Evolutionary conservation across 2,113 vertebrate genomes (phyloP), one percentile per base, ranked within the genome.

Genomic region (Stegastes partitus): DNA sequence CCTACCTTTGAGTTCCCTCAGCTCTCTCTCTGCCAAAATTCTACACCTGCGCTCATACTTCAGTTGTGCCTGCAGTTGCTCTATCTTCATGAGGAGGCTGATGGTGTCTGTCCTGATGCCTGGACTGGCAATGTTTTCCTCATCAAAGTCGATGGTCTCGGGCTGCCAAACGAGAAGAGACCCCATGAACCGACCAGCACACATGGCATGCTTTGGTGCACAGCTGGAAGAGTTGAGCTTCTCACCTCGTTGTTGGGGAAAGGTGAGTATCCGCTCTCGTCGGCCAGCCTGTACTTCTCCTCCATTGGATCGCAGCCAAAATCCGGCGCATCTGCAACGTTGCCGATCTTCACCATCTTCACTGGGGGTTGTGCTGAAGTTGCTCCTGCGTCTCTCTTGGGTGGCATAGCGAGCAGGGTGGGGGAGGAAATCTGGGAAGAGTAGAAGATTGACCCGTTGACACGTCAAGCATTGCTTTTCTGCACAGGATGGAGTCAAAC

Each of bases 41-140:
- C 93, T 75, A 77, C 93, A 94, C 61, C 92, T 91, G 71, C 91
- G 92, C 42, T 94, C 93, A 57, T 94, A 94, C 42, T 93, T 94
- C 16, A 94, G 92, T 19, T 94, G 91, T 18, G 93, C 85, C 83
- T 94, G 92, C 14, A 94, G 84, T 22, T 93, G 91, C 65, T 94
- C 92, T 77, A 94, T 93, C 83, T 94, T 94, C 92, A 93, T 93
- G 39, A 94, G 89, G 26, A 94, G 92, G 25, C 83, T 94, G 91
- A 93, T 87, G 56, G 93, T 93, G 88, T 93, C 92, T 11, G 93
- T 94, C 79, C 92, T 92, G 75, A 93, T 86, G 59, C 85, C 92
- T 23, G 85, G 82, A 65, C 90, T 92, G 5, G 63, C 26, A 49
- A 76, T 28, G 15, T 84, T 81, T 70, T 93, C 92, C 21, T 91